Percentiles rank a stretch among this genome's conserved stretches.
phyloP scores from a whole-genome alignment of 2,888 invertebrate species.

The Drosophila parthenogenetica region DNA sequence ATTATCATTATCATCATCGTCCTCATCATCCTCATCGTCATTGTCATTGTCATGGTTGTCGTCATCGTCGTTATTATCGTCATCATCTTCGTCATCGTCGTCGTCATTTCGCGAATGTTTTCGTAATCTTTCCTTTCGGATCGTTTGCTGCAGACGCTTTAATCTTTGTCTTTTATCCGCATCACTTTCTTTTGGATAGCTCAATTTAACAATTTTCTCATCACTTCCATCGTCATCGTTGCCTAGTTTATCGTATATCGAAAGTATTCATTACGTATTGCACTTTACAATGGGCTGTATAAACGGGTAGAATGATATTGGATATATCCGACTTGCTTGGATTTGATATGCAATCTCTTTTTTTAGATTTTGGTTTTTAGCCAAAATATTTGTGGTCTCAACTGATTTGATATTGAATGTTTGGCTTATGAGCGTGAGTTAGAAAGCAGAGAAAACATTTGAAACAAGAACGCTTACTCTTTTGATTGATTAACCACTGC shows the following conservation, averaged over 20 bases:
- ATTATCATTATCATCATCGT: constrained; percentile 75
- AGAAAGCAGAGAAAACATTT: constrained; percentile 84
- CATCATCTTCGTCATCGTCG: constrained; percentile 83
- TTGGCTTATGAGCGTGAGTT: constrained; percentile 77
- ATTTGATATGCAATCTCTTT: constrained; percentile 48
- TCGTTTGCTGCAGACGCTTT: constrained; percentile 84
- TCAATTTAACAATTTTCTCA: constrained; percentile 71
- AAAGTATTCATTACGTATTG: constrained; percentile 71
- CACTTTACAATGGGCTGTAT: constrained; percentile 53
- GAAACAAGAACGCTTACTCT: constrained; percentile 92
- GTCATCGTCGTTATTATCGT: constrained; percentile 70
- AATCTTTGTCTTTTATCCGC: constrained; percentile 68
- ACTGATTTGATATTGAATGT: constrained; percentile 65
- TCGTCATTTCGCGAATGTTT: constrained; percentile 84
- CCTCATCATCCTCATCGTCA: constrained; percentile 80
- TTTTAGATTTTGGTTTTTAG: constrained; percentile 35
- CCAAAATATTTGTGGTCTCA: constrained; percentile 55
- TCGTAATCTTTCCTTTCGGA: constrained; percentile 82
- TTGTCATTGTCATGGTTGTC: constrained; percentile 83
- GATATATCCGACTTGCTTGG: constrained; percentile 57
- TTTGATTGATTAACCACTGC: constrained; percentile 97
- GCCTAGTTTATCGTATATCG: constrained; percentile 68
- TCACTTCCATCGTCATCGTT: constrained; percentile 75
- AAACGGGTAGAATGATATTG: constrained; percentile 65
- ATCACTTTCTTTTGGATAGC: constrained; percentile 76